Evolutionary conservation across 1,140 invertebrate species (phyloP), one percentile per base, ranked within the genome.

Genomic region (Arion vulgaris): DNA sequence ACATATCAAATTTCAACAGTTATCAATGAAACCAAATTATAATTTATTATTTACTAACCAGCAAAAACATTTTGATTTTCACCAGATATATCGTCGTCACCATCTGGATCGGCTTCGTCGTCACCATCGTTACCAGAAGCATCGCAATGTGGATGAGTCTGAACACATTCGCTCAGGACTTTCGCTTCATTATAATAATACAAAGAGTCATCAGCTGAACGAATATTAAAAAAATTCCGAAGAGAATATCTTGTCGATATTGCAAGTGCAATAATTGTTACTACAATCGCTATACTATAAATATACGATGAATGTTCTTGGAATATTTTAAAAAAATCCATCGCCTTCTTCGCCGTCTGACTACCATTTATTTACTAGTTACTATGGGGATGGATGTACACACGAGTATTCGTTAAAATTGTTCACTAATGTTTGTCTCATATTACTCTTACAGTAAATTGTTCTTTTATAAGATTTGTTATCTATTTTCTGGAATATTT

Each of bases 221-320:
- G 17, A 39, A 41, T 73, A 19, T 49, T 73, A 7, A 73, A 41
- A 26, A 73, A 15, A 41, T 73, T 73, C 2, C 41, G 38, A 73
- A 73, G 71, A 15, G 41, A 39, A 32, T 17, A 73, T 39, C 71
- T 39, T 26, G 71, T 73, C 7, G 71, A 73, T 41, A 73, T 73
- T 39, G 71, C 71, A 39, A 73, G 38, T 39, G 71, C 71, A 73
- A 73, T 38, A 49, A 73, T 73, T 32, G 71, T 73, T 32, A 73
- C 26, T 13, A 73, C 71, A 39, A 49, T 41, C 19, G 71, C 41
- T 39, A 73, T 41, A n/a, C 19, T 38, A 73, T 41, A 73, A 73
- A 73, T 73, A 41, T 34, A 66, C 5, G 62, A 28, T 15, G 62
- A 32, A 2, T 66, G n/a, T 13, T 28, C 62, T 57, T 57, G 9